A percentile compares a stretch with the other conserved stretches of the same genome.
These are phyloP conservation scores for Avahi laniger DNA, from an alignment of 2,797 vertebrate species.

Conservation along the genomic window DNA sequence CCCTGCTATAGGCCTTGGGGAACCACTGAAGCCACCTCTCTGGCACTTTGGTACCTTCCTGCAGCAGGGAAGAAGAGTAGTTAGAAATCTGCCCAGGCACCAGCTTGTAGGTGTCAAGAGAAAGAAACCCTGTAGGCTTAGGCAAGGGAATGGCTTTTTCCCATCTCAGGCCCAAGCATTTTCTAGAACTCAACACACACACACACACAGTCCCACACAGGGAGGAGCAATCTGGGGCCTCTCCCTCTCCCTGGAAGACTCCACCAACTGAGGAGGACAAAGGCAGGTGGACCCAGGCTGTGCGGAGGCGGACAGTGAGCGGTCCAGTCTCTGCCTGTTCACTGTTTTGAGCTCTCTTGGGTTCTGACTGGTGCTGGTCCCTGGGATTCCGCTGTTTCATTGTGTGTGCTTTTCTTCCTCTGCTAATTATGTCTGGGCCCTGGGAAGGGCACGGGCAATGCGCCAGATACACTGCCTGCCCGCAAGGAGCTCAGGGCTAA, in stretches of 20 bases:
- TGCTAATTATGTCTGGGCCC: neutral
- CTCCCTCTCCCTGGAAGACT: neutral
- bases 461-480: rapidly evolving
- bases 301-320: neutral
- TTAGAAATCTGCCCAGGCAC: neutral
- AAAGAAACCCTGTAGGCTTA: neutral
- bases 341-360: neutral
- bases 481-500: rapidly evolving
- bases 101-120: neutral
- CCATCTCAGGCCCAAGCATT: neutral
- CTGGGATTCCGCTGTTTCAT: rapidly evolving
- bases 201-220: neutral
- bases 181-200: neutral
- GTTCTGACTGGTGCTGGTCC: rapidly evolving
- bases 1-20: neutral
- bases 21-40: neutral
- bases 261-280: neutral
- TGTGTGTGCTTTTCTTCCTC: neutral
- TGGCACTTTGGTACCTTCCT: neutral
- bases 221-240: rapidly evolving
- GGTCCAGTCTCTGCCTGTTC: rapidly evolving
- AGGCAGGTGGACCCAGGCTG: neutral
- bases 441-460: rapidly evolving
- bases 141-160: neutral
- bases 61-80: neutral